phyloP scores from a whole-genome alignment of 2,797 vertebrate genomes.

The Ibycter americanus region DNA sequence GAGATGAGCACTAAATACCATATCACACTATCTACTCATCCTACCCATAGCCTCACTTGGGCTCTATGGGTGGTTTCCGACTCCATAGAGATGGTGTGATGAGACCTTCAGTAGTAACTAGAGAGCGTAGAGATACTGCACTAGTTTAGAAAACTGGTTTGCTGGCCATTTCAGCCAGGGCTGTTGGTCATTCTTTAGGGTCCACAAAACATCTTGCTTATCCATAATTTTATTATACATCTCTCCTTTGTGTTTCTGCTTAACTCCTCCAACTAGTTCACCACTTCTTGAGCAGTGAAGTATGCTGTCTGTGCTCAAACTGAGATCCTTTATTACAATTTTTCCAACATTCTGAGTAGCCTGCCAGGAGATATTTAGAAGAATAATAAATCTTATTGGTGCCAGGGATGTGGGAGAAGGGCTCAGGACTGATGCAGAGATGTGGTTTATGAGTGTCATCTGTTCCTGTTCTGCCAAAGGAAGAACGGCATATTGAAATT shows the following conservation, averaged over 20 bases:
- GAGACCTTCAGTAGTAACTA: not conserved
- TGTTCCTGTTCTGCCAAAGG: conserved; percentile 49
- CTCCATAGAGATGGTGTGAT: not conserved
- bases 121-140: not conserved
- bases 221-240: not conserved
- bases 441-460: conserved; percentile 54
- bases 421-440: conserved; percentile 37
- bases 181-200: not conserved
- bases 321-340: conserved; percentile 10
- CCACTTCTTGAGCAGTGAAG: not conserved
- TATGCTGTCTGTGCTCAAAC: not conserved
- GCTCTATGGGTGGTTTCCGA: not conserved
- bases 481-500: conserved; percentile 62
- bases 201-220: not conserved
- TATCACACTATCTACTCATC: not conserved
- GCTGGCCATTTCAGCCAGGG: not conserved
- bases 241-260: not conserved
- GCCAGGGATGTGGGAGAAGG: conserved; percentile 21
- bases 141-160: not conserved
- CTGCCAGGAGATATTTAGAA: conserved; percentile 44
- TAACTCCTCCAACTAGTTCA: not conserved
- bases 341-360: conserved; percentile 12
- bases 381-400: conserved; percentile 39
- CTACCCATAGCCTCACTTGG: not conserved
- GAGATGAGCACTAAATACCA: not conserved